Base-by-base conservation (phyloP, 23 tunicate species). In the Halocynthia roretzi region DNA sequence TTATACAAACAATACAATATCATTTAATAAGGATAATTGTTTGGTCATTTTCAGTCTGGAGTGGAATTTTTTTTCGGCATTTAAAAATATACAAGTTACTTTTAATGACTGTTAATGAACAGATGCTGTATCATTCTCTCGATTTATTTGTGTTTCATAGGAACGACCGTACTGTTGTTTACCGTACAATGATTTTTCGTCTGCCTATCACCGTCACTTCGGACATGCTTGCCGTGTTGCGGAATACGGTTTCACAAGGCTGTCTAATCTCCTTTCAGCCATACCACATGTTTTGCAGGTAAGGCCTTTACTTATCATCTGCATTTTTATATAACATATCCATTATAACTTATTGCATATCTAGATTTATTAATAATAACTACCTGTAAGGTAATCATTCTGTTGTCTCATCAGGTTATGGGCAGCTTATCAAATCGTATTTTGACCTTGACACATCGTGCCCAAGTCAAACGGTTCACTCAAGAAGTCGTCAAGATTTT, bases 391-490 rank as follows among this genome's bases (percentile, higher is more conserved):
- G 44, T 31, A 31, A 31, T 31, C 44, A 31, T 31, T 31, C 44
- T 31, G 44, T 4, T 31, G 44, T 31, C 44, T 31, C 4, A 10
- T 71, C 89, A 89, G 96, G 69, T 89, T 7, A 76, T 89, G 57
- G 89, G 96, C 9, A 60, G 67, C 7, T 8, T 50, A 53, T 71
- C 68, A 7, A 67, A 72, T 23, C 84, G 78, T 8, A 63, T 81
- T 8, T 20, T 91, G 52, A 84, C 89, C 6, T 57, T 91, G 67
- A 77, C 91, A 8, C 97, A 91, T 57, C 87, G 97, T 50, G 86
- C 97, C 21, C 97, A 91, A 71, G 97, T 91, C n/a, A 91, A 91
- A 72, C 61, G 97, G 52, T 91, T 91, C 81, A 85, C 87, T n/a
- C 91, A 81, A 51, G 97, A 91, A 85, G 71, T 85, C n/a, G 87